These are phyloP conservation scores for Carollia perspicillata DNA, from an alignment of 2,113 vertebrate species.

Conservation along the genomic window DNA sequence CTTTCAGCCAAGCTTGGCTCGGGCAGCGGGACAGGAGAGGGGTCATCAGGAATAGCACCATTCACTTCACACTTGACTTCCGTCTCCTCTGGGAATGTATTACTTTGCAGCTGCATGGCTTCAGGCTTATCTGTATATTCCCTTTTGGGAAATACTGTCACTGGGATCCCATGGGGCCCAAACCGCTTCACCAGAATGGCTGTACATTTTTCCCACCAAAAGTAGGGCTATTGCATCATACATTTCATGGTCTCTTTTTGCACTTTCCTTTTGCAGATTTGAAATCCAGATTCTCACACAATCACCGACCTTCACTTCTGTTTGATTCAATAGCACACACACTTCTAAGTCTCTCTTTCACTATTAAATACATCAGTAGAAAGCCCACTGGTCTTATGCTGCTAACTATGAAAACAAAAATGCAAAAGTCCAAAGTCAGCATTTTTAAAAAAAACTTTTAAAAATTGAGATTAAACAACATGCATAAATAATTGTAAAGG, in stretches of 20 bases:
- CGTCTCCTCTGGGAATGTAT: slow-evolving; percentile 86
- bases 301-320: slow-evolving; percentile 73
- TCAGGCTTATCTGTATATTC: slow-evolving; percentile 90
- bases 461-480: not conserved
- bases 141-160: slow-evolving; percentile 94
- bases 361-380: slow-evolving; percentile 37
- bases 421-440: not conserved
- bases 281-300: slow-evolving; percentile 79
- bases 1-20: slow-evolving; percentile 81
- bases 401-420: slow-evolving; percentile 48
- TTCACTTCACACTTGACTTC: slow-evolving; percentile 80
- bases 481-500: not conserved
- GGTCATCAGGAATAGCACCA: slow-evolving; percentile 78
- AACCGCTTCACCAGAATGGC: slow-evolving; percentile 85
- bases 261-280: slow-evolving; percentile 77
- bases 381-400: slow-evolving; percentile 52
- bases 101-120: slow-evolving; percentile 87
- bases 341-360: slow-evolving; percentile 27
- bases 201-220: slow-evolving; percentile 77
- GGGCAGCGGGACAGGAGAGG: slow-evolving; percentile 75
- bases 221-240: slow-evolving; percentile 75
- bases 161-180: slow-evolving; percentile 97
- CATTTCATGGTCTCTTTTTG: slow-evolving; percentile 70
- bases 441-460: not conserved
- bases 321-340: slow-evolving; percentile 76